Evolutionary conservation across 2,113 vertebrate species (phyloP), one percentile per base, ranked within the genome.

Genomic region (Raja brachyura): DNA sequence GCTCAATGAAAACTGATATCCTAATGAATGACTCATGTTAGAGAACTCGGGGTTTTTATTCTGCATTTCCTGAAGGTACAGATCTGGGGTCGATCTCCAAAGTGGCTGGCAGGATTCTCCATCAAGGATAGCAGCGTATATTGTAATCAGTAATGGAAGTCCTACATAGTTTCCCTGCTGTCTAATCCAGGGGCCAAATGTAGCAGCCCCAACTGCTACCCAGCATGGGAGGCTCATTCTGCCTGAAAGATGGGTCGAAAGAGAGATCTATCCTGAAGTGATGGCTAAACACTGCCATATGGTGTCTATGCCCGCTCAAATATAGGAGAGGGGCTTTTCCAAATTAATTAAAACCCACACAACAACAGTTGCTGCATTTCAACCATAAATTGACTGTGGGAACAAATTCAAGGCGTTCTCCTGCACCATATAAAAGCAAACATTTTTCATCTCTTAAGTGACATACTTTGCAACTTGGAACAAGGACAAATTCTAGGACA

Each of bases 401-500:
- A 88, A 88, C n/a, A 63, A 66, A 28, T 63, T 66, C n/a, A 63
- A 63, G 59, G 16, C 59, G 18, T 88, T 63, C 31, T 66, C 83
- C n/a, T 6, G 59, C 59, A n/a, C 59, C 25, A 31, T 7, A 66
- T 31, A 61, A 92, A 92, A 73, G 68, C 68, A 73, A 28, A 4
- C 20, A 73, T 28, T 73, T 73, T 39, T 70, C 83, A 63, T 63
- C 59, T 81, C 48, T 56, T 92, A 54, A 92, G 39, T 92, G 90
- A 73, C 83, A 88, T 33, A 88, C 56, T 63, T 88, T 88, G 59
- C 56, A 63, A 86, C 56, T 86, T 86, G 83, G 83, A 88, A 31
- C 83, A 66, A 92, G 90, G 66, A 73, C 68, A 92, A 92, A 25
- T 92, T 92, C 66, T 73, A 92, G 66, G 22, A 92, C 63, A 92